Percentiles rank a stretch among this genome's conserved stretches.
Evolutionary conservation across 2,797 vertebrate species (phyloP).

Genomic region (Cercopithecus mitis): DNA sequence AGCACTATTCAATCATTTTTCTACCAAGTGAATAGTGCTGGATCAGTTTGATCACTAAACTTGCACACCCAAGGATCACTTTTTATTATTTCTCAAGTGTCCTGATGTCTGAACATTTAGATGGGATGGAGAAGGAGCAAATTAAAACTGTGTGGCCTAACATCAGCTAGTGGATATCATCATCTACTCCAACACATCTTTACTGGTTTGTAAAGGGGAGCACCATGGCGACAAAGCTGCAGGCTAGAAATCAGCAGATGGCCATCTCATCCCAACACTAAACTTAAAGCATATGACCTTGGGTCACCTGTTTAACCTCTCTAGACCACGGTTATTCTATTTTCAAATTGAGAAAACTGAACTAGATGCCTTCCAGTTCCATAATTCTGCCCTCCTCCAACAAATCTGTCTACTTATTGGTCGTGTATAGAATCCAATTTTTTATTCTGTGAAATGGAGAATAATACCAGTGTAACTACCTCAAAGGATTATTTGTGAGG

Average conservation of each 20-base stretch:
- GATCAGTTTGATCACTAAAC: not conserved
- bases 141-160: not conserved
- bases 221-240: not conserved
- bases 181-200: not conserved
- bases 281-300: not conserved
- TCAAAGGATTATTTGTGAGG: constrained; percentile 13
- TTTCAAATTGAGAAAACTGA: constrained; percentile 6
- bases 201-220: not conserved
- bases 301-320: not conserved
- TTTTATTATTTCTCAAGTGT: not conserved
- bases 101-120: not conserved
- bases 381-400: not conserved
- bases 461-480: not conserved
- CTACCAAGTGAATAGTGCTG: not conserved
- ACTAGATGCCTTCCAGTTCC: not conserved
- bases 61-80: not conserved
- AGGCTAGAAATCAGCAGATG: not conserved
- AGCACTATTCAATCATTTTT: not conserved
- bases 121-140: not conserved
- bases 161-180: not conserved
- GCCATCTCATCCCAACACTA: not conserved
- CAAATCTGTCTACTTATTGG: not conserved
- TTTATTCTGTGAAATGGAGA: constrained; percentile 7
- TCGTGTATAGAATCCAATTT: not conserved
- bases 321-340: not conserved